Percentiles rank a stretch among this genome's conserved stretches.
These are phyloP conservation scores for Callopanchax toddi DNA, from an alignment of 2,113 vertebrate species.

Conservation along the genomic window DNA sequence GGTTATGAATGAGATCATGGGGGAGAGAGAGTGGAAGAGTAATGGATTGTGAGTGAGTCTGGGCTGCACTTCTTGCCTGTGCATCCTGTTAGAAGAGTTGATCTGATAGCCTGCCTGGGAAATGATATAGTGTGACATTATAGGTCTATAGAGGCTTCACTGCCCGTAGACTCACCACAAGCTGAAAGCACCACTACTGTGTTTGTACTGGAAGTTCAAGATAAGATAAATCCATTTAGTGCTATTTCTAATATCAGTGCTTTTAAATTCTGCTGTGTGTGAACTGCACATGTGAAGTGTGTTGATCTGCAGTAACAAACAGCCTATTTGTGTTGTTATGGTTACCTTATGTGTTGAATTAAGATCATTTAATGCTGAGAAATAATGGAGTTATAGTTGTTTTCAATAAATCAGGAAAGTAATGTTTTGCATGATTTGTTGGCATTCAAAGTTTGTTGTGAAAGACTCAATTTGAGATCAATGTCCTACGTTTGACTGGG, in stretches of 20 bases:
- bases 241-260: slow-evolving; percentile 16
- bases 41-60: slow-evolving; percentile 65
- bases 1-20: slow-evolving; percentile 42
- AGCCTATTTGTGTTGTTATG: slow-evolving; percentile 23
- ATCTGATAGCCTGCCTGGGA: slow-evolving; percentile 46
- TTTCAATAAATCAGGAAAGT: too few relatives aligned
- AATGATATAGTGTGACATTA: slow-evolving; percentile 56
- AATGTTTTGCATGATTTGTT: too few relatives aligned
- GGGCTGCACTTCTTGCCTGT: slow-evolving; percentile 39
- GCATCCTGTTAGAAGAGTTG: slow-evolving; percentile 52
- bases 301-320: slow-evolving; percentile 40
- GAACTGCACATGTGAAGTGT: slow-evolving; percentile 17
- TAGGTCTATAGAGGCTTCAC: slow-evolving; percentile 38
- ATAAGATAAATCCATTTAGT: slow-evolving; percentile 41
- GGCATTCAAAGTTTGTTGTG: too few relatives aligned
- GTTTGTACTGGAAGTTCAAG: slow-evolving; percentile 28
- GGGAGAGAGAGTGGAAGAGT: slow-evolving; percentile 22
- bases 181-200: slow-evolving; percentile 6
- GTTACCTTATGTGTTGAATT: too few relatives aligned
- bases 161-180: slow-evolving; percentile 50
- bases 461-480: too few relatives aligned
- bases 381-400: too few relatives aligned
- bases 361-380: too few relatives aligned
- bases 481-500: too few relatives aligned
- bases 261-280: slow-evolving; percentile 5